These are phyloP conservation scores for Heterotis niloticus DNA, from an alignment of 2,113 vertebrate genomes.

Conservation along the genomic window DNA sequence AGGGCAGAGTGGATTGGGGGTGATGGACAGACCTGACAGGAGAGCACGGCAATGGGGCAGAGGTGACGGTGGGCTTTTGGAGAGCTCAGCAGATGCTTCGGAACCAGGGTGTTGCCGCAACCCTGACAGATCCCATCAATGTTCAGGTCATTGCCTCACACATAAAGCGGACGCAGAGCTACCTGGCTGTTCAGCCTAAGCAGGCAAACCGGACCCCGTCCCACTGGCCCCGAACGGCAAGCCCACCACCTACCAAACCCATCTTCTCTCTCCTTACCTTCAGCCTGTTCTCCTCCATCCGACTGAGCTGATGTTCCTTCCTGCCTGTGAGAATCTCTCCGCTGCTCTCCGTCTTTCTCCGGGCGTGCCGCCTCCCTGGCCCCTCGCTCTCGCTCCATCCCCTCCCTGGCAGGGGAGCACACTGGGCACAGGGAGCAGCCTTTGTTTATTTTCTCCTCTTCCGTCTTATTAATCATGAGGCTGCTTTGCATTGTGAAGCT, in stretches of 20 bases:
- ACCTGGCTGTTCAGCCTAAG: not conserved
- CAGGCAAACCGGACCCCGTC: not conserved
- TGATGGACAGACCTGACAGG: not conserved
- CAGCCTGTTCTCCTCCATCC: not conserved
- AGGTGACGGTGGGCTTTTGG: too few species aligned
- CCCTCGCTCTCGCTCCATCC: not conserved
- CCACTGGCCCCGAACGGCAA: not conserved
- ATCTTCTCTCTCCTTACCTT: not conserved
- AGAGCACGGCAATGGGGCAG: too few species aligned
- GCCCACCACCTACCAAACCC: not conserved
- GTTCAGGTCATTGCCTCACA: not conserved
- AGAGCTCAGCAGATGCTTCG: too few species aligned
- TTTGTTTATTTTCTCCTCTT: not conserved
- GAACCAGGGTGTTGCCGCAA: too few species aligned
- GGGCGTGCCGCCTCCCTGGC: not conserved
- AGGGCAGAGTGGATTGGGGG: not conserved
- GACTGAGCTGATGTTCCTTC: not conserved
- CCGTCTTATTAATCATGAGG: constrained; percentile 12
- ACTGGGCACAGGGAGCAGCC: constrained; percentile 1
- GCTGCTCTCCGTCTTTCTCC: not conserved
- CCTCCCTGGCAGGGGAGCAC: not conserved
- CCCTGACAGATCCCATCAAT: constrained; percentile 6
- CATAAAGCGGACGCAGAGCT: not conserved
- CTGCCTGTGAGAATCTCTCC: not conserved
- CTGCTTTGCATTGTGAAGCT: not conserved